These are phyloP conservation scores for Campoplex capitator DNA, from an alignment of 2,888 invertebrate species.

Conservation along the genomic window DNA sequence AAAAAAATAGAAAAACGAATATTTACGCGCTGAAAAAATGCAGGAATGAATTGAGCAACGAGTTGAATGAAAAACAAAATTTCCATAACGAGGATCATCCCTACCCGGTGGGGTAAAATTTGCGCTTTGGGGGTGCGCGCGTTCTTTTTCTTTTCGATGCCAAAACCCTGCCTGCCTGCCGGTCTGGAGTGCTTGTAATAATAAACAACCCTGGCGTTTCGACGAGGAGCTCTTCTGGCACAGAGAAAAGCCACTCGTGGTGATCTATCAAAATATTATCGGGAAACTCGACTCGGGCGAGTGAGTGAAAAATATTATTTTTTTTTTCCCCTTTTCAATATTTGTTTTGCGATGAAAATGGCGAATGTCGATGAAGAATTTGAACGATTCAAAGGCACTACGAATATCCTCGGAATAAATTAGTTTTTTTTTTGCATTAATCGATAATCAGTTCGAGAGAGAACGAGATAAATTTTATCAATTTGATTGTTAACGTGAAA, in stretches of 20 bases:
- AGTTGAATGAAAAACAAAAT: conserved; percentile 54
- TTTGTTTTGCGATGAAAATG: neutral
- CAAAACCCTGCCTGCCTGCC: conserved; percentile 31
- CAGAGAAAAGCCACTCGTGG: conserved; percentile 14
- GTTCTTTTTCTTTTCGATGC: neutral
- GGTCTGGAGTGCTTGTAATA: conserved; percentile 65
- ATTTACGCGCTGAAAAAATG: conserved; percentile 33
- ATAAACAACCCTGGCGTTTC: conserved; percentile 69
- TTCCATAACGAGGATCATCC: conserved; percentile 66
- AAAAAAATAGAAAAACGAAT: conserved; percentile 10
- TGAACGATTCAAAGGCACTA: neutral
- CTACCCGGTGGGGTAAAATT: conserved; percentile 33
- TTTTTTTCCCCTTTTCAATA: conserved; percentile 60
- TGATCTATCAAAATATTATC: conserved; percentile 70
- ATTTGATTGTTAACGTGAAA: neutral
- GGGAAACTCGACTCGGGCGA: conserved; percentile 64
- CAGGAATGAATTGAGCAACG: conserved; percentile 15
- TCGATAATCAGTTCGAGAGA: neutral
- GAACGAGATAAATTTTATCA: too few species aligned
- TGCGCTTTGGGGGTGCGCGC: neutral
- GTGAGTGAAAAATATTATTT: conserved; percentile 81
- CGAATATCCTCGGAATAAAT: neutral
- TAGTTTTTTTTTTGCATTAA: neutral
- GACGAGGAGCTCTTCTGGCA: conserved; percentile 48
- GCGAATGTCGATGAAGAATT: neutral